Evolutionary conservation across 2,888 invertebrate species (phyloP), one percentile per base, ranked within the genome.

Genomic region (Papilio elwesi): DNA sequence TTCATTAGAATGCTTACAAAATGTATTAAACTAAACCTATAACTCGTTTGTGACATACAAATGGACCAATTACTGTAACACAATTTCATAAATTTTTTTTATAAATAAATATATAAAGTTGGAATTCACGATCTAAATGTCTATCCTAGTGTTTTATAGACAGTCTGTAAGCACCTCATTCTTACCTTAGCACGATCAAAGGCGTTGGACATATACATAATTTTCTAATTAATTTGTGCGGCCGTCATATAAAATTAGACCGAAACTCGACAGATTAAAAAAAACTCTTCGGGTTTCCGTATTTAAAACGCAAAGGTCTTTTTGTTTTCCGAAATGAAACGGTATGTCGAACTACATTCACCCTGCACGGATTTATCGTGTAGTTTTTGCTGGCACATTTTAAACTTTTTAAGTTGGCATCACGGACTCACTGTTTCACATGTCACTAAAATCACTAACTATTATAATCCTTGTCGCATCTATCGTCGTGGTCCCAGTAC

Each of bases 401-500:
- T 48, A 69, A 68, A 57, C 64, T 70, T 55, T 49, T 55, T 55
- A 59, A 52, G 67, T 71, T 67, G 68, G 67, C 73, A 69, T 52
- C 69, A 73, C 73, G 57, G 57, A 55, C 43, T 63, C 53, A 64
- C 64, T 63, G 53, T 62, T 66, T 59, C n/a, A 71, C 16, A 49
- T 13, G 43, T 68, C 57, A 73, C n/a, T 64, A 12, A 43, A 8
- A 16, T 73, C 81, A 90, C 90, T 92, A 93, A 90, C 92, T 92
- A 73, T 89, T 90, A 43, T 93, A 93, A 74, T 93, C 93, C 62
- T 88, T 91, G 69, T 93, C 93, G 77, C 92, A 92, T 4, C 93
- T 78, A 16, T 93, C 93, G 55, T 93, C 93, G 38, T 93, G 93
- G 76, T 92, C 93, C 93, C 93, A 93, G 55, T 93, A 93, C 69